phyloP scores from a whole-genome alignment of 2,888 invertebrate species.

The Acanthosepion esculentum region DNA sequence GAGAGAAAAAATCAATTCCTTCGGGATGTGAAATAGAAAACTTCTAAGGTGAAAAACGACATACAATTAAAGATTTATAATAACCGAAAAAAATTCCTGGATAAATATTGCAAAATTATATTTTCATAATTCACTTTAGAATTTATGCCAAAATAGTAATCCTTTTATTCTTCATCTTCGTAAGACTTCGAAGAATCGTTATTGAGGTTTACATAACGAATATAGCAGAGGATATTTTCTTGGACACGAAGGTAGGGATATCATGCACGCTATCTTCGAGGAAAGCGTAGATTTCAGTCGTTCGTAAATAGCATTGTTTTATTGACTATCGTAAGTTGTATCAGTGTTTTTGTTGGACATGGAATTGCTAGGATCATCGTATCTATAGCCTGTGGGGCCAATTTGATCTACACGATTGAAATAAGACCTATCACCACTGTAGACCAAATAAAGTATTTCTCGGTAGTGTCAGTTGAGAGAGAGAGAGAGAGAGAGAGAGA shows the following conservation, averaged over 20 bases:
- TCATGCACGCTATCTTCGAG: background rate
- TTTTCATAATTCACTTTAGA: constrained; percentile 33
- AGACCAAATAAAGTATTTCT: too few relatives aligned
- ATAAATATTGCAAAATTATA: background rate
- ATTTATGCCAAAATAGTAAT: background rate
- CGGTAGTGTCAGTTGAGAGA: too few relatives aligned
- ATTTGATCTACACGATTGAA: background rate
- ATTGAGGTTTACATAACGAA: background rate
- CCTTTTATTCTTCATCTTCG: background rate
- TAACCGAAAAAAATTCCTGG: background rate
- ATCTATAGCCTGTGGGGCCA: background rate
- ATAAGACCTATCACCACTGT: too few relatives aligned
- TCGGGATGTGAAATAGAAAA: too few relatives aligned
- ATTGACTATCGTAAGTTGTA: background rate
- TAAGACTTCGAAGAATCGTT: background rate
- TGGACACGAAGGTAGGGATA: background rate
- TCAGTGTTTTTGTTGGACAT: background rate
- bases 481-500: too few relatives aligned
- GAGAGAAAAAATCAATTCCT: too few relatives aligned
- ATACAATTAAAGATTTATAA: background rate
- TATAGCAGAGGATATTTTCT: background rate
- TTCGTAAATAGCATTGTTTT: background rate
- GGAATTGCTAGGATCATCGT: background rate
- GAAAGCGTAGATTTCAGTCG: background rate
- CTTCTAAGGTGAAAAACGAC: background rate